Percentiles rank a stretch among this genome's conserved stretches.
These are phyloP conservation scores for Meleagris gallopavo DNA, from an alignment of 2,113 vertebrate species.

Conservation along the genomic window DNA sequence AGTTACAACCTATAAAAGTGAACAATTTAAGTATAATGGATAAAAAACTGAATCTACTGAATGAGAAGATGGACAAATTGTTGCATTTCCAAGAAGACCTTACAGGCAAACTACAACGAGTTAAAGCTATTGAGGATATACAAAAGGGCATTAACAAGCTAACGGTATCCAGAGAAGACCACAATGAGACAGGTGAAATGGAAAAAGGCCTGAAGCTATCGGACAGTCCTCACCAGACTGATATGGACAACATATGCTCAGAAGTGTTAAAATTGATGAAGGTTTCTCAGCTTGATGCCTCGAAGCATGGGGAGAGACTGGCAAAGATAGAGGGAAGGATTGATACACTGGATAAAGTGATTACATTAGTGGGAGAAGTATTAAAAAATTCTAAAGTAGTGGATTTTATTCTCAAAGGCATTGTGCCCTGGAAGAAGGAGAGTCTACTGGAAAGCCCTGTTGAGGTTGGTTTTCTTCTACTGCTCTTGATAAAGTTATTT, in stretches of 20 bases:
- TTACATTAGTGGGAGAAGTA: constrained; percentile 80
- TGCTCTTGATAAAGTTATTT: background rate
- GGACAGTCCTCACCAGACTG: background rate
- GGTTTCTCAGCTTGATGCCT: constrained; percentile 75
- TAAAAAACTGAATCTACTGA: constrained; percentile 80
- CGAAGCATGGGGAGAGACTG: constrained; percentile 79
- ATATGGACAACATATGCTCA: constrained; percentile 48
- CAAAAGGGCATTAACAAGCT: constrained; percentile 76
- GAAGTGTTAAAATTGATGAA: constrained; percentile 82
- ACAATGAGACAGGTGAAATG: background rate
- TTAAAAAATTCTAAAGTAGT: constrained; percentile 85
- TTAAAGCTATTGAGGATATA: constrained; percentile 78
- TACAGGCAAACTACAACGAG: constrained; percentile 77
- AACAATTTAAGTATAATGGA: constrained; percentile 78
- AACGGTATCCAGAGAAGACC: constrained; percentile 10
- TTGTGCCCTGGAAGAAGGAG: constrained; percentile 82
- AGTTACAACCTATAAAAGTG: constrained; percentile 36
- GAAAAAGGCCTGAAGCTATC: background rate
- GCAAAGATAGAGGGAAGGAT: constrained; percentile 83
- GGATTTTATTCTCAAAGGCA: constrained; percentile 84
- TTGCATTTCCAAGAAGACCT: constrained; percentile 81
- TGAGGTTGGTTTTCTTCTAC: constrained; percentile 82
- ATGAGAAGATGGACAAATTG: constrained; percentile 84
- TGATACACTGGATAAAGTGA: constrained; percentile 80
- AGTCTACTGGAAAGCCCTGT: constrained; percentile 66